Percentiles rank a stretch among this genome's conserved stretches.
phyloP scores from a whole-genome alignment of 30 jellyfish, hydroid and myxozoan species.

The Pelagia noctiluca region DNA sequence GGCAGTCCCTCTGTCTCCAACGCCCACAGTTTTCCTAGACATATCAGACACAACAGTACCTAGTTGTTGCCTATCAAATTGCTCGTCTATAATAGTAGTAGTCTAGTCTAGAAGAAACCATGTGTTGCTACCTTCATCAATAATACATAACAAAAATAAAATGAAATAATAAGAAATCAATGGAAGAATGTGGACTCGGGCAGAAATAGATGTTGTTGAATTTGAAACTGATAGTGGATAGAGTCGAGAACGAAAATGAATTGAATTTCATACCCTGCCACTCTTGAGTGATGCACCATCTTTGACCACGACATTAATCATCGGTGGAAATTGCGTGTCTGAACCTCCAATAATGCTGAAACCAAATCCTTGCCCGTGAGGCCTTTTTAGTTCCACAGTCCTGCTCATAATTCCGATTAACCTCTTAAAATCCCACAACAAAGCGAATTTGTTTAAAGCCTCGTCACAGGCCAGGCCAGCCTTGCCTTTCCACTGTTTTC shows the following conservation, averaged over 20 bases:
- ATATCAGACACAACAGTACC: no score
- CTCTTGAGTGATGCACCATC: slow-evolving; percentile 88
- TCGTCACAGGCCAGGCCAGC: background rate
- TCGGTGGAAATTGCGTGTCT: slow-evolving; percentile 96
- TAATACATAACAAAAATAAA: background rate
- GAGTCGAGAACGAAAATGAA: background rate
- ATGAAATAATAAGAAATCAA: background rate
- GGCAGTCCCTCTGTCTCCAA: no score
- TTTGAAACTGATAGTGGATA: no score
- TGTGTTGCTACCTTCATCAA: background rate
- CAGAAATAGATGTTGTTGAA: no score
- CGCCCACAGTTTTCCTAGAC: no score
- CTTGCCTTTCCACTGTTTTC: no score
- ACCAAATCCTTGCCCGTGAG: slow-evolving; percentile 95
- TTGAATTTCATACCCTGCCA: slow-evolving; percentile 63
- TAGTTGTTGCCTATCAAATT: no score
- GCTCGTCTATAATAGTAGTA: no score
- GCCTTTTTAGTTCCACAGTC: slow-evolving; percentile 69
- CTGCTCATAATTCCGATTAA: slow-evolving; percentile 31
- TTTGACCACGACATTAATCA: slow-evolving; percentile 83
- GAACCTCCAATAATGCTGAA: slow-evolving; percentile 96
- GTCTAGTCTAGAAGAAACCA: background rate
- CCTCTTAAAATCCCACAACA: background rate
- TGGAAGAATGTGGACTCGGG: no score
- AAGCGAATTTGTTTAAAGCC: background rate